Base-by-base conservation (phyloP, 2,113 vertebrate genomes). In the Leptobrachium leishanense region DNA sequence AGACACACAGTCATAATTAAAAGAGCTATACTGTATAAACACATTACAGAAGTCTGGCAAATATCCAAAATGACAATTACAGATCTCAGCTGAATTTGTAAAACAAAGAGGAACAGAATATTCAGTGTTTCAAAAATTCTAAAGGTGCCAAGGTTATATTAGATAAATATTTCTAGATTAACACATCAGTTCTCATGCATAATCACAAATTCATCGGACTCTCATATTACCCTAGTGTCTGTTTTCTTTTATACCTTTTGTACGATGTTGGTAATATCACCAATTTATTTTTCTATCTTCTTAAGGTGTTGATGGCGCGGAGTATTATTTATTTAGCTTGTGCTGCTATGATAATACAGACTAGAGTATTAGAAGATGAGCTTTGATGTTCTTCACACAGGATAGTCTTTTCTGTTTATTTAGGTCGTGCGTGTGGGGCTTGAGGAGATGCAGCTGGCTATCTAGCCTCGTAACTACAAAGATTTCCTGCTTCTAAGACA, bases 391-490 rank as follows among this genome's bases (percentile, higher is more conserved):
- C 76, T 55, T 12, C 81, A 70, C 44, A 59, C 20, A 59, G 64
- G 1, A 15, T 10, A 82, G 62, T 81, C 7, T 11, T 0, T 0
- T 31, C n/a, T 68, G 40, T 74, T 83, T 84, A 67, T 80, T 84
- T 84, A 68, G 46, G 0, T 83, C 83, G 77, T 69, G 64, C 15
- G 57, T 54, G 11, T 53, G 59, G 59, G 9, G 80, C 81, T 68
- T 83, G 82, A 86, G 87, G 10, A 43, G 54, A 80, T 85, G 8
- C 75, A 70, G 2, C 0, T 2, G 71, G 63, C 54, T 67, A 68
- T 76, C 76, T 81, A 82, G 73, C 66, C 53, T 85, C 67, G 0
- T n/a, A 82, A 12, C 66, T 83, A 71, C 43, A 46, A 70, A 83
- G 40, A 50, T 7, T 7, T 75, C 83, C 80, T 76, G 76, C 53